These are phyloP conservation scores for Ondatra zibethicus DNA, from an alignment of 2,113 vertebrate species.

Conservation along the genomic window DNA sequence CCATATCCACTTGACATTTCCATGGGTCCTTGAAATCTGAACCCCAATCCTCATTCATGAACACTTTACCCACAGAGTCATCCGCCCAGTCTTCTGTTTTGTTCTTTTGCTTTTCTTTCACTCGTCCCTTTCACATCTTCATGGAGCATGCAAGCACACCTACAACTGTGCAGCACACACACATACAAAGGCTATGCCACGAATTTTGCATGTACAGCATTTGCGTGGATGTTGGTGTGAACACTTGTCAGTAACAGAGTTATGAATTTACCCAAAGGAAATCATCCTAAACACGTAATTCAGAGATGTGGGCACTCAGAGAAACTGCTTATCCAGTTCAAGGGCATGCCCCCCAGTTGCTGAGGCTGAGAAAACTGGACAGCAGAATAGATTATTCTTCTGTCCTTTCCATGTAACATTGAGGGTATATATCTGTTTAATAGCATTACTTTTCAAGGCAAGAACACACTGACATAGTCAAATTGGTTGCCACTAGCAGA, in stretches of 20 bases:
- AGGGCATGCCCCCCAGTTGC: neutral
- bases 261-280: neutral
- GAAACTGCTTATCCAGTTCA: neutral
- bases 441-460: neutral
- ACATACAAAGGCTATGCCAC: neutral
- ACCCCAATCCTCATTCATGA: too few relatives aligned
- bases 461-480: neutral
- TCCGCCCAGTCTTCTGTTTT: too few relatives aligned
- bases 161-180: neutral
- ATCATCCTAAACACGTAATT: neutral
- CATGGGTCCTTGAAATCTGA: neutral
- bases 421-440: neutral
- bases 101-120: neutral
- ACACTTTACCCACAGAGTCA: neutral
- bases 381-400: neutral
- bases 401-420: neutral
- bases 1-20: neutral
- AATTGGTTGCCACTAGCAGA: neutral
- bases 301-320: neutral
- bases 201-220: neutral
- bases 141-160: too few relatives aligned
- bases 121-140: neutral
- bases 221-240: too few relatives aligned
- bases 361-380: neutral
- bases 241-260: neutral